Base-by-base conservation (phyloP, 2,888 invertebrate species). In the Sarcophaga caerulescens region DNA sequence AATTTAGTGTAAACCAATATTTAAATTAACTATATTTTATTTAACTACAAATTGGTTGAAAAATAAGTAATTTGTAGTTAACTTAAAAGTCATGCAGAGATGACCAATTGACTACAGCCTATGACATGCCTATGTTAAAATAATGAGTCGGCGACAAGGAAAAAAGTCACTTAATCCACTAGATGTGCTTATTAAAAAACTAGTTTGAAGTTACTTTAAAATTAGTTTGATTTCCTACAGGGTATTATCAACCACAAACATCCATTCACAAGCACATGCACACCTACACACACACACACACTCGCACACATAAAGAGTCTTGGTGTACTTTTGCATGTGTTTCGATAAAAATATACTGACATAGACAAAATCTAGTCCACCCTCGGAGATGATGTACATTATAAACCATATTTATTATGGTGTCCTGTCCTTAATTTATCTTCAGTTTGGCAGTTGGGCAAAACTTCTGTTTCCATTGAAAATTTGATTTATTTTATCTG, bases 371-470 rank as follows among this genome's bases (percentile, higher is more conserved):
- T 69, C 57, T 82, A 71, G 23, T 73, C 71, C 66, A 79, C 76
- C 79, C 76, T 76, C 57, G 68, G 68, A 85, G 35, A 35, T 35
- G 35, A 35, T 35, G 35, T 35, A 35, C 8, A 77, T 80, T 75
- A 75, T 75, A 66, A 78, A 81, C 81, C 86, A 81, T 78, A 86
- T 81, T 86, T 86, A 84, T 84, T 86, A 86, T 78, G 35, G 62
- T 62, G 79, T 75, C 79, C 70, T 84, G 84, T 81, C 75, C 84
- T 84, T 75, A 78, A 86, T 81, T 86, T 86, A 86, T 86, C 84
- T 84, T 81, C 71, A 78, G 84, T 75, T 84, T 84, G 84, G 75
- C 86, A 86, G 65, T 70, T 81, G 74, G 63, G 69, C 79, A 65
- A 71, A 84, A 70, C 23, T 80, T 84, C 6, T 75, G 70, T 70